Evolutionary conservation across 2,113 vertebrate species (phyloP).

Genomic region (Oncorhynchus masou): DNA sequence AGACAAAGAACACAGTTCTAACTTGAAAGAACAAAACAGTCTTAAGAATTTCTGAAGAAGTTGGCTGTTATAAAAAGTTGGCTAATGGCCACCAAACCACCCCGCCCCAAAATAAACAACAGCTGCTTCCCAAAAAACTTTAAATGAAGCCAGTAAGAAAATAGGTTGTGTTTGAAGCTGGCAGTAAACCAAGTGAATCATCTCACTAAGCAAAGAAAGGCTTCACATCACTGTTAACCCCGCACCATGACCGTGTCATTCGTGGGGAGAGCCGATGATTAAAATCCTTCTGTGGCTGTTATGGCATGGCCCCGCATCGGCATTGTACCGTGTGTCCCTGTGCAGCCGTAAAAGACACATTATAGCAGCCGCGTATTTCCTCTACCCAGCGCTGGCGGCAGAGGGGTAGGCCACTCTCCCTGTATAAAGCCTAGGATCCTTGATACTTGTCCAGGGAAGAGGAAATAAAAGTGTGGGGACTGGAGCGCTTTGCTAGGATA

Average conservation of each 20-base stretch:
- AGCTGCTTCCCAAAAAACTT: conserved; percentile 24
- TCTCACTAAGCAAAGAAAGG: conserved; percentile 41
- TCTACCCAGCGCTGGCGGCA: conserved; percentile 57
- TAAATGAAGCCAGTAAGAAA: conserved; percentile 25
- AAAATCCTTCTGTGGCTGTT: conserved; percentile 66
- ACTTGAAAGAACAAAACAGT: conserved; percentile 32
- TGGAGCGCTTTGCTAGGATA: background rate
- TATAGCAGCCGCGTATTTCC: conserved; percentile 57
- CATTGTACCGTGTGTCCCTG: conserved; percentile 52
- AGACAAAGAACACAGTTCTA: conserved; percentile 16
- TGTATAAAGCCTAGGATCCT: conserved; percentile 54
- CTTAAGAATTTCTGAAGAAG: conserved; percentile 32
- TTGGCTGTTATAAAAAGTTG: conserved; percentile 29
- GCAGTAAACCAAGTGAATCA: conserved; percentile 34
- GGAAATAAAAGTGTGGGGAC: conserved; percentile 56
- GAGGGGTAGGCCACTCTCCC: conserved; percentile 57
- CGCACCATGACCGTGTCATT: conserved; percentile 63
- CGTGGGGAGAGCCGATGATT: conserved; percentile 70
- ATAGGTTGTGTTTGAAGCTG: conserved; percentile 33
- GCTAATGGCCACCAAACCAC: conserved; percentile 37
- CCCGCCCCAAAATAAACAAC: background rate
- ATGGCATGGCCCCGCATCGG: conserved; percentile 46
- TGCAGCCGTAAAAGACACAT: conserved; percentile 57
- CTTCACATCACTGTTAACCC: conserved; percentile 56
- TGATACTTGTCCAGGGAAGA: conserved; percentile 69